Conservation (phyloP, 1,140 invertebrate species). For the Homarus americanus region DNA sequence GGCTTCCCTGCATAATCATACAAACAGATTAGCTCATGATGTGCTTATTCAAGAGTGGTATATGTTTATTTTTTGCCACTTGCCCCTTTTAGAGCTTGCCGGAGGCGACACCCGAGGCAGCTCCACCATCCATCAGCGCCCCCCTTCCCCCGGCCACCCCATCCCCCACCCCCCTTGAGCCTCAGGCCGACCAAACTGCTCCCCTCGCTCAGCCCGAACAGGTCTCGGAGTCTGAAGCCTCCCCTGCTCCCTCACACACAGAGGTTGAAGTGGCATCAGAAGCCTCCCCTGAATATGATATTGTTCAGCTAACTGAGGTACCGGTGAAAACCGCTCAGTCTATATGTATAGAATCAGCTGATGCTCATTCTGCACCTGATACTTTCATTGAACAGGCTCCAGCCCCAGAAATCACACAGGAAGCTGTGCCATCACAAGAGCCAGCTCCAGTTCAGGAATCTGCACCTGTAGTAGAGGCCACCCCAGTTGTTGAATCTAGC, state of each 20-base stretch:
- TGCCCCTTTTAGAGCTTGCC: constrained; percentile 70
- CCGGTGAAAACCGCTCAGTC: constrained; percentile 41
- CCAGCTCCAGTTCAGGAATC: not conserved
- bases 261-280: constrained; percentile 61
- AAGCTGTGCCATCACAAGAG: not conserved
- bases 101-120: constrained; percentile 68
- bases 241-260: constrained; percentile 64
- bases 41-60: constrained; percentile 21
- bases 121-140: constrained; percentile 58
- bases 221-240: constrained; percentile 71
- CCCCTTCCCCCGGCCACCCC: constrained; percentile 66
- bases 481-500: constrained; percentile 10
- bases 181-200: constrained; percentile 67
- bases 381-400: constrained; percentile 62
- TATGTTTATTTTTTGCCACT: constrained; percentile 68
- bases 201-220: constrained; percentile 73
- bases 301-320: constrained; percentile 20
- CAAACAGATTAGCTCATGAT: not conserved
- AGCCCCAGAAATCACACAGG: constrained; percentile 16
- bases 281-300: constrained; percentile 56
- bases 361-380: constrained; percentile 50
- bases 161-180: constrained; percentile 67
- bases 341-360: constrained; percentile 8
- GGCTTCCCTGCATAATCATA: not conserved
- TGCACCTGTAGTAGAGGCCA: constrained; percentile 18